phyloP scores from a whole-genome alignment of 2,797 vertebrate genomes.

The Enteromius mattozi region DNA sequence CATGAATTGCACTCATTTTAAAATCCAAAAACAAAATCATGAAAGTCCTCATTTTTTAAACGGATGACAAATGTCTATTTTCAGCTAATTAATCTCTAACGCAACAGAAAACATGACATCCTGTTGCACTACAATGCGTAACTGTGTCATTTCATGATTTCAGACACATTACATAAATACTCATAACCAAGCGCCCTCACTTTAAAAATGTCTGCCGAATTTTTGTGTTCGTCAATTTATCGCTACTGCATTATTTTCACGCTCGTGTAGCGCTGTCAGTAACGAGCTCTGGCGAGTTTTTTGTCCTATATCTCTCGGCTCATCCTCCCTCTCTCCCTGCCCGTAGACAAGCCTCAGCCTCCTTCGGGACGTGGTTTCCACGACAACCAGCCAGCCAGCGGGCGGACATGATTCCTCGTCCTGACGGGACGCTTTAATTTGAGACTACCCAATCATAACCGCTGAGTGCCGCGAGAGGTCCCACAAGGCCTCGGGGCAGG shows the following conservation, averaged over 20 bases:
- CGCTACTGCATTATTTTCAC: neutral
- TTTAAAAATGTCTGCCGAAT: neutral
- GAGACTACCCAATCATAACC: slow-evolving; percentile 73
- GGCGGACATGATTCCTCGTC: slow-evolving; percentile 69
- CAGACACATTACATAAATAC: neutral
- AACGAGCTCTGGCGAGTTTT: neutral
- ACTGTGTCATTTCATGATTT: neutral
- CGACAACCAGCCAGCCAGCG: slow-evolving; percentile 59
- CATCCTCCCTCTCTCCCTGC: slow-evolving; percentile 49
- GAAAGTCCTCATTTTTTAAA: neutral
- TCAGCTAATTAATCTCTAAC: neutral
- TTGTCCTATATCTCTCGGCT: slow-evolving; percentile 34
- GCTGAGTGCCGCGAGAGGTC: slow-evolving; percentile 56
- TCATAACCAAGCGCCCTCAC: neutral
- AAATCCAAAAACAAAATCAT: no score
- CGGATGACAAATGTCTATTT: fast-evolving
- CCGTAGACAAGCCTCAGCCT: slow-evolving; percentile 63
- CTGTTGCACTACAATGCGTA: neutral
- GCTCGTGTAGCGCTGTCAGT: slow-evolving; percentile 38
- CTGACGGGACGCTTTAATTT: slow-evolving; percentile 66
- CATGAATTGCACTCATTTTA: no score
- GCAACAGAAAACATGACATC: neutral
- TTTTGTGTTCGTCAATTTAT: neutral
- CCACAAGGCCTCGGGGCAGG: slow-evolving; percentile 54
- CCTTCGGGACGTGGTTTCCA: slow-evolving; percentile 75